Conservation (phyloP, 2,888 invertebrate species). For the Aphodius granarius region DNA sequence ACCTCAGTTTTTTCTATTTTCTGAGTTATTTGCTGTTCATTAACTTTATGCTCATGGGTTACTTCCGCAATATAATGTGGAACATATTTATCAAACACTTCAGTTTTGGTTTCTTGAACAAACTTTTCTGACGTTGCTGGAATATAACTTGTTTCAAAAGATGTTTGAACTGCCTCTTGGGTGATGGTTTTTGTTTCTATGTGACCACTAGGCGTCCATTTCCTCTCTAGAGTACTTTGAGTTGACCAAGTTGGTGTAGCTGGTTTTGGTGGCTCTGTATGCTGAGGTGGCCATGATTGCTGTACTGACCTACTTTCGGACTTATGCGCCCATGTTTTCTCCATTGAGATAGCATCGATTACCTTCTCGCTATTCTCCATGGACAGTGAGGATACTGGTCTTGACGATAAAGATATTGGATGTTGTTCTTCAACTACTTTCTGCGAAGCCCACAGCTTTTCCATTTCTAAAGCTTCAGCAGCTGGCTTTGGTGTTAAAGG, state of each 20-base stretch:
- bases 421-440: conserved; percentile 42
- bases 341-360: conserved; percentile 58
- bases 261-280: conserved; percentile 41
- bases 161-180: conserved; percentile 20
- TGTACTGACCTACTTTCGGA: conserved; percentile 53
- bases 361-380: conserved; percentile 54
- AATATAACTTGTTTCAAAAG: conserved; percentile 22
- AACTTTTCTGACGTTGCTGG: conserved; percentile 25
- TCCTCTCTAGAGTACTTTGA: conserved; percentile 49
- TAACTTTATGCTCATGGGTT: conserved; percentile 46
- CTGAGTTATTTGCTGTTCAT: conserved; percentile 42
- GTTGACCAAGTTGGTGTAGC: conserved; percentile 48
- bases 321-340: conserved; percentile 60
- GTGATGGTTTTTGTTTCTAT: conserved; percentile 39
- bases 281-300: conserved; percentile 58
- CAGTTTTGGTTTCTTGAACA: conserved; percentile 20
- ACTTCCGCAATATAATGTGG: conserved; percentile 53
- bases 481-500: conserved; percentile 61
- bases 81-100: conserved; percentile 31
- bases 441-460: conserved; percentile 63
- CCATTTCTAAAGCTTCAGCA: conserved; percentile 67
- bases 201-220: conserved; percentile 44
- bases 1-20: conserved; percentile 41
- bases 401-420: conserved; percentile 42
- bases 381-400: conserved; percentile 42